A percentile compares a stretch with the other conserved stretches of the same genome.
Conservation (phyloP, 2,797 vertebrate species). For the Gephyroberyx darwinii region DNA sequence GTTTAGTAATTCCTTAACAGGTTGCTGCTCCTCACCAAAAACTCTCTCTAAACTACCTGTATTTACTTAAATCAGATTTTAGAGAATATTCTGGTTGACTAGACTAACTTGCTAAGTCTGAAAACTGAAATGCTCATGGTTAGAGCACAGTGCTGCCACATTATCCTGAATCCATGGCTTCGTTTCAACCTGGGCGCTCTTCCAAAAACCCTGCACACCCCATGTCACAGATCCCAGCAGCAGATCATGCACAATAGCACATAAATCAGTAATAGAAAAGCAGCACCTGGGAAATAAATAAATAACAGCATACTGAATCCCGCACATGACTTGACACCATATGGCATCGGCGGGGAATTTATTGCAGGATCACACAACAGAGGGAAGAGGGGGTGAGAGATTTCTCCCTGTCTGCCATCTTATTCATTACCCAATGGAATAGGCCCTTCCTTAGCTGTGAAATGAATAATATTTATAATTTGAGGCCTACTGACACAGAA, state of each 20-base stretch:
- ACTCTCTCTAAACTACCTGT: background rate
- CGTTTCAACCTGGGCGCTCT: slow-evolving; percentile 59
- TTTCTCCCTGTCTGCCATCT: slow-evolving; percentile 57
- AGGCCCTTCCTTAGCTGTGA: slow-evolving; percentile 48
- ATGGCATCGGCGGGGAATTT: slow-evolving; percentile 67
- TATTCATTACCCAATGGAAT: slow-evolving; percentile 70
- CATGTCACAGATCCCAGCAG: slow-evolving; percentile 65
- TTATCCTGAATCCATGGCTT: slow-evolving; percentile 49
- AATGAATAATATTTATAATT: slow-evolving; percentile 63
- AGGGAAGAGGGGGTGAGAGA: slow-evolving; percentile 53
- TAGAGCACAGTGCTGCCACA: slow-evolving; percentile 7
- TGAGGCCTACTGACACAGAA: slow-evolving; percentile 63
- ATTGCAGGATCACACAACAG: slow-evolving; percentile 65
- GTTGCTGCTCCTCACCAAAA: slow-evolving; percentile 7
- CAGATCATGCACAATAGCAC: slow-evolving; percentile 72
- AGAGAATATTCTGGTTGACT: background rate
- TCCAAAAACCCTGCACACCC: slow-evolving; percentile 61
- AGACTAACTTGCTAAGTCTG: background rate
- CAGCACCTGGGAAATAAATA: slow-evolving; percentile 78
- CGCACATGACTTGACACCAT: slow-evolving; percentile 67
- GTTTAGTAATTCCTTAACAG: slow-evolving; percentile 27
- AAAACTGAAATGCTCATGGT: background rate
- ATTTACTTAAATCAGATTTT: slow-evolving; percentile 20
- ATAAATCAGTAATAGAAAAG: slow-evolving; percentile 73
- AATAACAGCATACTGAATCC: slow-evolving; percentile 68